phyloP scores from a whole-genome alignment of 2,797 vertebrate species.

The Aldrovandia affinis region DNA sequence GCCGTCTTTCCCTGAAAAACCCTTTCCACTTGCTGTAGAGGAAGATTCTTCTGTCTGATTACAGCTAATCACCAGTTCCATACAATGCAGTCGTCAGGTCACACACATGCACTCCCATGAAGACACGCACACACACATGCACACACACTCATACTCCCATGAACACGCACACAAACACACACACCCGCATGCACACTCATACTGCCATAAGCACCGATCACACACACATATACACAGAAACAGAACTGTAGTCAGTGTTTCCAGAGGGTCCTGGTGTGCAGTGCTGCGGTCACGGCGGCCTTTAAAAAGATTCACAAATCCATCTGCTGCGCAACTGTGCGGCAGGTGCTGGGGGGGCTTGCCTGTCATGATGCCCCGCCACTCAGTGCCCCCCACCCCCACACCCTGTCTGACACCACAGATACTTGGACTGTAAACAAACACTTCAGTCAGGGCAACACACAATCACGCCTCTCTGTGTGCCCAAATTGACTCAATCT shows the following conservation, averaged over 20 bases:
- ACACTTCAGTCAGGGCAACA: constrained; percentile 25
- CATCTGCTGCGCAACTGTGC: constrained; percentile 69
- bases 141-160: constrained; percentile 15
- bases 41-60: background rate
- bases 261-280: background rate
- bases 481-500: background rate
- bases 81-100: too few relatives aligned
- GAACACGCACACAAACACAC: background rate
- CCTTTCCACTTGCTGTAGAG: background rate
- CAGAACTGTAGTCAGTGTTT: constrained; percentile 18
- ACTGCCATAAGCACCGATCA: constrained; percentile 11
- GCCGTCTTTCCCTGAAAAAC: background rate
- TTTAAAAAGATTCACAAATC: constrained; percentile 48
- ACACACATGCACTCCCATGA: background rate
- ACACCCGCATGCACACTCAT: background rate
- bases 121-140: constrained; percentile 26
- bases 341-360: constrained; percentile 70
- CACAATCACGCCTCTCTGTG: constrained; percentile 33
- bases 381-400: constrained; percentile 30
- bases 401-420: background rate
- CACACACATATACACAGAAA: background rate
- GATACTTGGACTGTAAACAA: constrained; percentile 2
- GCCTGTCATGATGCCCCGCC: constrained; percentile 52
- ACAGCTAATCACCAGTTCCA: background rate
- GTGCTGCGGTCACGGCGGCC: constrained; percentile 33